phyloP scores from a whole-genome alignment of 2,888 invertebrate genomes.

The Salticus scenicus region DNA sequence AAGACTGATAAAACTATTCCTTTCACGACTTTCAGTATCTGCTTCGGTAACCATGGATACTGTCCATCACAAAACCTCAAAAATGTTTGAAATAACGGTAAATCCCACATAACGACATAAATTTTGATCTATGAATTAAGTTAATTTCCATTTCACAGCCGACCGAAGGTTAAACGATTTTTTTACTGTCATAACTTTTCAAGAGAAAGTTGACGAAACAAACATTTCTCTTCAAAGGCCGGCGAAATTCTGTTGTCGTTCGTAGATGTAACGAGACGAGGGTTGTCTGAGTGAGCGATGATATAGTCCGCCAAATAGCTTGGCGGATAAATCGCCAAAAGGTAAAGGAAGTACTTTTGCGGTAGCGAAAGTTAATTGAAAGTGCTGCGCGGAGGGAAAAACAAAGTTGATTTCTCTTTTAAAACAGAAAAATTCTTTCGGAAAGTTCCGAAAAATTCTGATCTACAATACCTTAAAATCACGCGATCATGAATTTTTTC shows the following conservation, averaged over 20 bases:
- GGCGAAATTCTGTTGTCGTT: slow-evolving; percentile 63
- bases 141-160: slow-evolving; percentile 9
- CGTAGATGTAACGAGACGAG: slow-evolving; percentile 61
- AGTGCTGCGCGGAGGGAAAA: not conserved
- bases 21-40: not conserved
- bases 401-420: too few relatives aligned
- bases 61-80: not conserved
- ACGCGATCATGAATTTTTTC: too few relatives aligned
- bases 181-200: slow-evolving; percentile 26
- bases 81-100: not conserved
- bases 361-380: not conserved
- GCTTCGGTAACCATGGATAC: not conserved
- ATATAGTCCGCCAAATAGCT: slow-evolving; percentile 8
- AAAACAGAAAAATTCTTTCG: too few relatives aligned
- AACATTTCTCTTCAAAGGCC: slow-evolving; percentile 40
- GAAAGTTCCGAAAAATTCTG: too few relatives aligned
- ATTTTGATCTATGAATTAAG: not conserved
- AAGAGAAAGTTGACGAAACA: slow-evolving; percentile 30
- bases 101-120: not conserved
- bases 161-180: not conserved
- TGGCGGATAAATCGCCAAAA: not conserved
- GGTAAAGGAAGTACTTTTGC: not conserved
- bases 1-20: not conserved
- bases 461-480: too few relatives aligned
- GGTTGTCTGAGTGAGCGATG: slow-evolving; percentile 39